Conservation (phyloP, 2,888 invertebrate genomes). For the Cephonodes hylas region DNA sequence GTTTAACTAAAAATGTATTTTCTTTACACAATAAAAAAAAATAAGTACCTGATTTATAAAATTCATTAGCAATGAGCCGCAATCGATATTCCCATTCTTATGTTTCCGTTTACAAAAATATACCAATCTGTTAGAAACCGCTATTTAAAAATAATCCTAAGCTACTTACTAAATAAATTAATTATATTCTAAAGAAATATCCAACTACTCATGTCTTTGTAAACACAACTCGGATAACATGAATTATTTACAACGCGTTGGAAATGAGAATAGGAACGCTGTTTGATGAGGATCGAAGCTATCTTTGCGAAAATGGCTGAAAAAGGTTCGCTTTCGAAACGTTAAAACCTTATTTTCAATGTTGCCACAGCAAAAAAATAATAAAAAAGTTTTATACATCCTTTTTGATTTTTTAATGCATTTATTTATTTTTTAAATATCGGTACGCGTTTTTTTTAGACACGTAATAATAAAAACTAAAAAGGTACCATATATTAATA, state of each 20-base stretch:
- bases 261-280: neutral
- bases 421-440: too few species aligned
- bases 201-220: slow-evolving; percentile 7
- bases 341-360: neutral
- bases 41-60: neutral
- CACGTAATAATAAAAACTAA: too few species aligned
- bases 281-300: neutral
- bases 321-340: neutral
- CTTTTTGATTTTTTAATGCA: too few species aligned
- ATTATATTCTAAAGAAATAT: neutral
- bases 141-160: slow-evolving; percentile 13
- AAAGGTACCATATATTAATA: too few species aligned
- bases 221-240: slow-evolving; percentile 6
- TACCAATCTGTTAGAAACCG: slow-evolving; percentile 9
- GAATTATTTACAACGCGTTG: neutral
- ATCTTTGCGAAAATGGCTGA: neutral
- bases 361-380: too few species aligned
- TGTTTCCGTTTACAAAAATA: neutral
- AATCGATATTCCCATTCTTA: too few species aligned
- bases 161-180: slow-evolving; percentile 15
- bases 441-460: too few species aligned
- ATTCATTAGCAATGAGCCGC: neutral
- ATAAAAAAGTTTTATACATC: too few species aligned
- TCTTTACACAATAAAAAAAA: neutral
- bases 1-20: neutral